Percentiles rank a stretch among this genome's conserved stretches.
Evolutionary conservation across 37 sponge, comb jelly and placozoan species (phyloP).

Genomic region (Beroe forskalii): DNA sequence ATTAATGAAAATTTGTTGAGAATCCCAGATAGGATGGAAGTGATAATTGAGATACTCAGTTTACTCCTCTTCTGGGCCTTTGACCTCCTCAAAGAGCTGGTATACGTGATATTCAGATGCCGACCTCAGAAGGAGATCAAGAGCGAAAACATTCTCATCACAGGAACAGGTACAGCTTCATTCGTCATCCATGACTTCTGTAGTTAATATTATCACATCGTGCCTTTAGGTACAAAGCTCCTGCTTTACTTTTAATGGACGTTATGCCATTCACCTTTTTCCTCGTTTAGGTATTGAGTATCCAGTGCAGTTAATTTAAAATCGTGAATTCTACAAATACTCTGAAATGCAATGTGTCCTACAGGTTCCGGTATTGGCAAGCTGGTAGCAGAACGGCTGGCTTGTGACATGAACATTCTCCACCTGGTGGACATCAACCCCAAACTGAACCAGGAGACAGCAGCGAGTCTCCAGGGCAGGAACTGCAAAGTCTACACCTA

Average conservation of each 20-base stretch:
- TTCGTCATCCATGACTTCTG: too few species aligned
- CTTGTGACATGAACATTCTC: not conserved
- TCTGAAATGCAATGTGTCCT: too few species aligned
- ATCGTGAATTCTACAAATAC: too few species aligned
- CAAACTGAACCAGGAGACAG: not conserved
- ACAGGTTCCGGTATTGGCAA: slow-evolving; percentile 28
- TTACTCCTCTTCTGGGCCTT: not conserved
- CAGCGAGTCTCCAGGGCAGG: not conserved
- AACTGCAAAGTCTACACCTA: slow-evolving; percentile 56
- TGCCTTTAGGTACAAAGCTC: not conserved
- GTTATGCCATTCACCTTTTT: not conserved
- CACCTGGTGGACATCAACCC: slow-evolving; percentile 3
- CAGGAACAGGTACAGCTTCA: not conserved
- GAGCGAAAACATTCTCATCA: slow-evolving; percentile 18
- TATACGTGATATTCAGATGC: slow-evolving; percentile 30
- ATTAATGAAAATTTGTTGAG: too few species aligned
- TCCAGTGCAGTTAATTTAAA: too few species aligned
- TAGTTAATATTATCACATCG: not conserved
- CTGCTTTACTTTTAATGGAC: too few species aligned
- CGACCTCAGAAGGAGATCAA: slow-evolving; percentile 13
- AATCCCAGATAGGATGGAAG: too few species aligned
- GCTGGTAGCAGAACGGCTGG: not conserved
- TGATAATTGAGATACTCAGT: not conserved
- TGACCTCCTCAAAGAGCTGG: not conserved
- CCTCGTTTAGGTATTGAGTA: not conserved